Evolutionary conservation across 1,140 invertebrate species (phyloP).

Genomic region (Oncopeltus fasciatus): DNA sequence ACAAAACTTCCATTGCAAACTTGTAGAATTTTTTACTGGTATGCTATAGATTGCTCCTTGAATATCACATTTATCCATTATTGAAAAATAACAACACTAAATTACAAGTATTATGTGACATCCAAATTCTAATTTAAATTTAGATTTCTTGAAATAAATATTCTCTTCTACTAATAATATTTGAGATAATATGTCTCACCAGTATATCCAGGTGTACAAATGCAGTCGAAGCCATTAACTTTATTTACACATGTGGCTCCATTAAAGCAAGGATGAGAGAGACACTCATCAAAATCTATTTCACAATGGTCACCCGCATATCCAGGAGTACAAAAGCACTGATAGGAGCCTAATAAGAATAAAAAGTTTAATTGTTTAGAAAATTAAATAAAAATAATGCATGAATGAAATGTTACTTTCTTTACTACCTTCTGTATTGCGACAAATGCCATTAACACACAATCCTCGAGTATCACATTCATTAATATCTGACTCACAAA

Average conservation of each 20-base stretch:
- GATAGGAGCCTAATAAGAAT: conserved; percentile 46
- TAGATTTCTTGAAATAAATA: too few species aligned
- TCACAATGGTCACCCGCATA: conserved; percentile 70
- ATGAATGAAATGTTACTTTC: background rate
- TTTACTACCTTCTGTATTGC: conserved; percentile 40
- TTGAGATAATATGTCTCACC: conserved; percentile 34
- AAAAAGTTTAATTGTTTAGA: background rate
- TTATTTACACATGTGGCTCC: conserved; percentile 73
- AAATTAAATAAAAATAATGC: background rate
- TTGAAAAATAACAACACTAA: too few species aligned
- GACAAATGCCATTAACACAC: conserved; percentile 70
- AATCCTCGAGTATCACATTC: conserved; percentile 51
- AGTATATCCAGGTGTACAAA: conserved; percentile 65
- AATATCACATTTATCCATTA: too few species aligned
- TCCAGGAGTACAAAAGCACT: conserved; percentile 74
- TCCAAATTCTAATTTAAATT: too few species aligned
- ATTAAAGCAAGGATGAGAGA: conserved; percentile 75
- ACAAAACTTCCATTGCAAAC: too few species aligned
- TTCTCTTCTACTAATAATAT: too few species aligned
- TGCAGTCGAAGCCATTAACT: conserved; percentile 72
- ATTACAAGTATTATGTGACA: too few species aligned
- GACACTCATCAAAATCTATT: conserved; percentile 74
- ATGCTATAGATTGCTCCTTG: too few species aligned
- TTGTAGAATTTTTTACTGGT: too few species aligned
- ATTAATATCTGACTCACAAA: conserved; percentile 61